These are phyloP conservation scores for Oxyscelio sp. DNA, from an alignment of 2,888 invertebrate genomes.

Conservation along the genomic window DNA sequence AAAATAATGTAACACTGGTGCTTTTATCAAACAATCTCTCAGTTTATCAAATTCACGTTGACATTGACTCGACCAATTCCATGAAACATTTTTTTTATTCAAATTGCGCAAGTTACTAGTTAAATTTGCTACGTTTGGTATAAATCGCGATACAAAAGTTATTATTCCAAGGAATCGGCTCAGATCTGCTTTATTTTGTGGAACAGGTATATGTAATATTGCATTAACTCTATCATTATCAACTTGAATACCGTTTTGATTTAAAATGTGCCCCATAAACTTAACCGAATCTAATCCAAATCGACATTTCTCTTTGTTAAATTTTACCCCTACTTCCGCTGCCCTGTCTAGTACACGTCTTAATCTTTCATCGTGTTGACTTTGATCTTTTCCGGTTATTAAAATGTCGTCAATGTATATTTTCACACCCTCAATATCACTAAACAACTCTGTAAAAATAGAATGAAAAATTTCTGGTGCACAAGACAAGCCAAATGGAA, in stretches of 20 bases:
- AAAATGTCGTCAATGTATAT: slow-evolving; percentile 80
- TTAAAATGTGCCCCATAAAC: slow-evolving; percentile 55
- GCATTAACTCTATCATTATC: slow-evolving; percentile 64
- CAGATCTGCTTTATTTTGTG: slow-evolving; percentile 47
- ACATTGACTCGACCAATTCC: slow-evolving; percentile 77
- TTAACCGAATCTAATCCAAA: slow-evolving; percentile 34
- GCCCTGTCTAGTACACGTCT: slow-evolving; percentile 48
- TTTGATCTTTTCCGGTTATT: slow-evolving; percentile 65
- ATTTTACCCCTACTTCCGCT: slow-evolving; percentile 39
- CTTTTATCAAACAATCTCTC: slow-evolving; percentile 62
- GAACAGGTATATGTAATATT: slow-evolving; percentile 43
- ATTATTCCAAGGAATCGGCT: slow-evolving; percentile 74
- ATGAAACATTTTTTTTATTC: slow-evolving; percentile 76
- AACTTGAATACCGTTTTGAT: slow-evolving; percentile 48
- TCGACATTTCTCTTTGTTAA: slow-evolving; percentile 51
- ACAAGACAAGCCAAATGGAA: slow-evolving; percentile 80
- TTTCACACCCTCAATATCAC: slow-evolving; percentile 74
- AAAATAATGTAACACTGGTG: slow-evolving; percentile 48
- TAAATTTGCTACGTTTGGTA: slow-evolving; percentile 74
- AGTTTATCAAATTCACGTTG: slow-evolving; percentile 67
- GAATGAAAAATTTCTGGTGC: slow-evolving; percentile 81
- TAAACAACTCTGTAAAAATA: slow-evolving; percentile 74
- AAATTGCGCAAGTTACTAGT: slow-evolving; percentile 71
- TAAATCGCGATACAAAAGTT: slow-evolving; percentile 79
- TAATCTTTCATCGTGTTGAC: slow-evolving; percentile 27